phyloP scores from a whole-genome alignment of 1,140 invertebrate species.

The Popillia japonica region DNA sequence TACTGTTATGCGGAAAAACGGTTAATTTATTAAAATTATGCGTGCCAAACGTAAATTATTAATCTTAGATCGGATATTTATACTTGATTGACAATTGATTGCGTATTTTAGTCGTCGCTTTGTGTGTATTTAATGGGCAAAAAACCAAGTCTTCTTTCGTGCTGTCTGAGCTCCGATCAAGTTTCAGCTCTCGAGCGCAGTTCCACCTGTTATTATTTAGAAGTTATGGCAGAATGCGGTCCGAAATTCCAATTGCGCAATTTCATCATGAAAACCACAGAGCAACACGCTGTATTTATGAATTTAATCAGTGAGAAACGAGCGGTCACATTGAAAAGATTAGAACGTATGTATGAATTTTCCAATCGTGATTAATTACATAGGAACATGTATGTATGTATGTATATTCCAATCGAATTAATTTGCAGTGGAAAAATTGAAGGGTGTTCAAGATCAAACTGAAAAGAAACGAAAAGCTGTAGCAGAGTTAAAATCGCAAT shows the following conservation, averaged over 20 bases:
- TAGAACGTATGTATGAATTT: conserved; percentile 52
- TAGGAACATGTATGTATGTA: too few relatives aligned
- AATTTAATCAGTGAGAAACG: conserved; percentile 53
- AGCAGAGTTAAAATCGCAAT: conserved; percentile 52
- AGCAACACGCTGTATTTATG: conserved; percentile 46
- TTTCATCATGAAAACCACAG: conserved; percentile 41
- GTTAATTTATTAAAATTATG: conserved; percentile 58
- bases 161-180: conserved; percentile 54
- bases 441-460: conserved; percentile 46
- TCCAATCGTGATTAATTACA: background rate
- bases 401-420: background rate
- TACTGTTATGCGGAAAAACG: conserved; percentile 56
- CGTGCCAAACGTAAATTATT: conserved; percentile 51
- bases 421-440: conserved; percentile 52
- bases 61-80: background rate
- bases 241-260: conserved; percentile 49
- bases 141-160: conserved; percentile 50
- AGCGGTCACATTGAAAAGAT: conserved; percentile 51
- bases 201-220: conserved; percentile 52
- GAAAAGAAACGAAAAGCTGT: conserved; percentile 52
- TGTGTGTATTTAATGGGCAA: conserved; percentile 52
- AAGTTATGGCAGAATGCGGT: conserved; percentile 52
- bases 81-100: conserved; percentile 36
- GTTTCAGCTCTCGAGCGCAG: conserved; percentile 49
- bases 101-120: conserved; percentile 50